Conservation (phyloP, 2,888 invertebrate species). For the Atrina japonica region DNA sequence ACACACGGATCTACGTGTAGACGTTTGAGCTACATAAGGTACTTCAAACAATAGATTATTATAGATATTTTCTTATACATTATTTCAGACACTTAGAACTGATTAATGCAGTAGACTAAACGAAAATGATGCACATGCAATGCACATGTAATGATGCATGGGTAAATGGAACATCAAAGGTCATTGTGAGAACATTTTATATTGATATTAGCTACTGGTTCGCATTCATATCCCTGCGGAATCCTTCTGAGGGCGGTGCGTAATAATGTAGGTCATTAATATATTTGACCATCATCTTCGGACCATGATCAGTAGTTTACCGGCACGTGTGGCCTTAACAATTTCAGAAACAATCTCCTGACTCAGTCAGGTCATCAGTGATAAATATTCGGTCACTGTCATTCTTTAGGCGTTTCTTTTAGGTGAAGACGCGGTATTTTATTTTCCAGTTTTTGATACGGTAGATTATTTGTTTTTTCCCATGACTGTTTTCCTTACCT, state of each 20-base stretch:
- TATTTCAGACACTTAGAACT: too few relatives aligned
- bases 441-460: conserved; percentile 9
- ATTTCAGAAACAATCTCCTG: conserved; percentile 3
- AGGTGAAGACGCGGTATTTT: not conserved
- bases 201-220: too few relatives aligned
- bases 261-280: conserved; percentile 1
- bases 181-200: too few relatives aligned
- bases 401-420: not conserved
- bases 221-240: too few relatives aligned
- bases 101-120: too few relatives aligned
- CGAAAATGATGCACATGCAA: too few relatives aligned
- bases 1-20: too few relatives aligned
- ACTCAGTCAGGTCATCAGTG: conserved; percentile 13
- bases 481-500: not conserved
- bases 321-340: not conserved
- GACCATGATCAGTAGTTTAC: not conserved
- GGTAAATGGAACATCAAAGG: too few relatives aligned
- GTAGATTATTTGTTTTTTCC: not conserved
- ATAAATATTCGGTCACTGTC: conserved; percentile 1
- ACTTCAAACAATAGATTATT: too few relatives aligned
- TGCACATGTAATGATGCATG: too few relatives aligned
- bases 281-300: not conserved
- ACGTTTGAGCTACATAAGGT: too few relatives aligned
- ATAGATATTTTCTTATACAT: too few relatives aligned
- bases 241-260: conserved; percentile 1